These are phyloP conservation scores for Capra hircus DNA, from an alignment of 2,113 vertebrate species.

Conservation along the genomic window DNA sequence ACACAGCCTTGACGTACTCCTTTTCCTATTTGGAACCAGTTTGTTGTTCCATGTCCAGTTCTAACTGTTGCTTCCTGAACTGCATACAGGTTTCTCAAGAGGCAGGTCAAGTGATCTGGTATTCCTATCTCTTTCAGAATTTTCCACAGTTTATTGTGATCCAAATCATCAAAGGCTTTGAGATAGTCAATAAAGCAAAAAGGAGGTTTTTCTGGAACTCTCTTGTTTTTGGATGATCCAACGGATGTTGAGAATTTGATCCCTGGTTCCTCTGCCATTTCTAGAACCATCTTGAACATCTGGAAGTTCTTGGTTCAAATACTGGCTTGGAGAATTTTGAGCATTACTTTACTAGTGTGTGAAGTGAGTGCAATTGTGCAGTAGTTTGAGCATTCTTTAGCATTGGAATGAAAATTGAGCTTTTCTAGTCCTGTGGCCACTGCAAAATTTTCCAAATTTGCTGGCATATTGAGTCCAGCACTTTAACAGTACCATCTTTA, in stretches of 20 bases:
- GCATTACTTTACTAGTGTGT: not conserved
- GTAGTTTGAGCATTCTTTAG: not conserved
- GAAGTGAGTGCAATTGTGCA: not conserved
- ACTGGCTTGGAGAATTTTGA: not conserved
- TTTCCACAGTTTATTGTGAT: not conserved
- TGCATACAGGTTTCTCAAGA: not conserved
- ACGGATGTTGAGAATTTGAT: not conserved
- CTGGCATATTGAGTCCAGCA: not conserved
- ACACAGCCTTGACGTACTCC: not conserved
- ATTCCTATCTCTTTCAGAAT: not conserved
- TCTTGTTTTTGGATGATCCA: not conserved
- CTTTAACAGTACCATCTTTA: not conserved
- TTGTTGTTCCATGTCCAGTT: not conserved
- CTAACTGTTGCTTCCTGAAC: not conserved
- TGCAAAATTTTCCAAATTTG: not conserved
- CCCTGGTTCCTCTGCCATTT: not conserved
- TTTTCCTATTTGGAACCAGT: not conserved
- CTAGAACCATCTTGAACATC: not conserved
- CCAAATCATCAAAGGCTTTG: not conserved
- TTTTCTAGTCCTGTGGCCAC: not conserved
- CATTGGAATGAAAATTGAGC: not conserved
- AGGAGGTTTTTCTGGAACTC: not conserved
- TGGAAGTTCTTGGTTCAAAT: not conserved
- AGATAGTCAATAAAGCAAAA: not conserved
- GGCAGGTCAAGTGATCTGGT: not conserved